A percentile compares a stretch with the other conserved stretches of the same genome.
Conservation (phyloP, 2,113 vertebrate species). For the Podarcis muralis region DNA sequence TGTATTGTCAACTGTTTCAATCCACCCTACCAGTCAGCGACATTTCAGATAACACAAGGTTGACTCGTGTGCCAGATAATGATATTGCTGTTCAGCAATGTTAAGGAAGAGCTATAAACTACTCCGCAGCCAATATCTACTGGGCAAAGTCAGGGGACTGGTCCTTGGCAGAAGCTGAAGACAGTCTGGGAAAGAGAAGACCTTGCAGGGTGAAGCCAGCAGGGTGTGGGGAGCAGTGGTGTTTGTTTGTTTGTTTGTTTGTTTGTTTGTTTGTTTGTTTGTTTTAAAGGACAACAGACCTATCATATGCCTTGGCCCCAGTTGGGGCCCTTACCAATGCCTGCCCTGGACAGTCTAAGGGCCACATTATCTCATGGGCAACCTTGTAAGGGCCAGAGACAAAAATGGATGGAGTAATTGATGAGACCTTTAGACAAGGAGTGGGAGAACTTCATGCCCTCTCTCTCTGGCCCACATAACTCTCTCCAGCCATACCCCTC, state of each 20-base stretch:
- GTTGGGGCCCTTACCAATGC: background rate
- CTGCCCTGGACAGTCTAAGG: background rate
- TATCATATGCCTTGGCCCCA: background rate
- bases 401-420: too few relatives aligned
- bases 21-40: background rate
- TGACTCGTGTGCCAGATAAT: background rate
- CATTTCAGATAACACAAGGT: conserved; percentile 19
- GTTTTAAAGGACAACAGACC: background rate
- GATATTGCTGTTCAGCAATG: background rate
- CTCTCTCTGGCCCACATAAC: too few relatives aligned
- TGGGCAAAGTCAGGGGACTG: background rate
- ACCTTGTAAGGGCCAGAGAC: too few relatives aligned
- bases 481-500: too few relatives aligned
- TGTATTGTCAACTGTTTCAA: background rate
- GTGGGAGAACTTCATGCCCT: too few relatives aligned
- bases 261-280: too few relatives aligned
- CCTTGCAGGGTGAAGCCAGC: background rate
- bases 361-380: too few relatives aligned
- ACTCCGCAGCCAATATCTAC: background rate
- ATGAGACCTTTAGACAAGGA: too few relatives aligned
- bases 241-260: background rate
- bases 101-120: background rate
- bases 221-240: background rate
- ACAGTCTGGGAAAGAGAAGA: background rate
- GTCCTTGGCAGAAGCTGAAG: background rate